Evolutionary conservation across 2,113 vertebrate genomes (phyloP).

Genomic region (Mobula birostris): DNA sequence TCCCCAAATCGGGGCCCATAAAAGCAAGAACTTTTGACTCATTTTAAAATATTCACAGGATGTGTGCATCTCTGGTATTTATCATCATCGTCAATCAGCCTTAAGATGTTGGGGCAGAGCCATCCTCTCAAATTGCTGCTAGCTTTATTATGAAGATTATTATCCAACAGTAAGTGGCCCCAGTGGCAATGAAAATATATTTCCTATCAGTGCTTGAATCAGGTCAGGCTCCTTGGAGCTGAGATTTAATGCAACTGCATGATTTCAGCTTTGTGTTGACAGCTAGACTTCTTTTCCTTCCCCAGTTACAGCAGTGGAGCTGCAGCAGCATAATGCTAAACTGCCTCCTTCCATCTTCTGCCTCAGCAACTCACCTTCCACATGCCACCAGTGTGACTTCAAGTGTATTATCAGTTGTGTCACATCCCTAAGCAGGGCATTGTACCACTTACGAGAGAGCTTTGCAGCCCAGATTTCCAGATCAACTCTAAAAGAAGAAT

Average conservation of each 20-base stretch:
- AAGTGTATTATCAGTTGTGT: neutral
- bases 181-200: no score
- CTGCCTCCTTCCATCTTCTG: no score
- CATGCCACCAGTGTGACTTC: neutral
- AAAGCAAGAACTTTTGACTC: neutral
- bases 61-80: no score
- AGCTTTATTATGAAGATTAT: no score
- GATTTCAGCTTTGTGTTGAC: neutral
- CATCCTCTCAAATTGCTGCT: no score
- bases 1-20: neutral
- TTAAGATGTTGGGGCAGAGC: no score
- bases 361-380: neutral
- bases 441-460: neutral
- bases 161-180: no score
- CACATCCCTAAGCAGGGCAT: neutral
- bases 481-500: neutral
- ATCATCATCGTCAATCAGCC: no score
- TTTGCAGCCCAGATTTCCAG: neutral
- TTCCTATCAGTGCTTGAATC: no score
- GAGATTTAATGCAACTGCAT: neutral
- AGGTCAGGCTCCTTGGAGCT: neutral
- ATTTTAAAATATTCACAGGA: no score
- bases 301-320: neutral
- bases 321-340: neutral
- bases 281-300: neutral